A percentile compares a stretch with the other conserved stretches of the same genome.
phyloP scores from a whole-genome alignment of 2,113 vertebrate genomes.

The Anhinga anhinga region DNA sequence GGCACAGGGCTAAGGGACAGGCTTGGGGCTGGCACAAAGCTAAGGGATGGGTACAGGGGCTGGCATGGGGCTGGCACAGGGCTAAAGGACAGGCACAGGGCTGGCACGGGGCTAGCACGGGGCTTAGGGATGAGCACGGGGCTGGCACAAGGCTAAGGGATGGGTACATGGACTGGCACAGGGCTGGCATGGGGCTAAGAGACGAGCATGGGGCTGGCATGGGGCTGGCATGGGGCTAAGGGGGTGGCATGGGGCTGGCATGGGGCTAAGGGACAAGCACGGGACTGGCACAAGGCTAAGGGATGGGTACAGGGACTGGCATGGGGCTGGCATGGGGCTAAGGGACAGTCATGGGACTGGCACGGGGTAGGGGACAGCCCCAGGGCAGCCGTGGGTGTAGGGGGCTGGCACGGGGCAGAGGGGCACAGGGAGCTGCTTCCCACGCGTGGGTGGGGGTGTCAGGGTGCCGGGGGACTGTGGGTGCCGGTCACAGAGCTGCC shows the following conservation, averaged over 20 bases:
- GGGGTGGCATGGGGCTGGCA: neutral
- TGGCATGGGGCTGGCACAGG: neutral
- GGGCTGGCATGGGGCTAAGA: neutral
- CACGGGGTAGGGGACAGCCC: too few relatives aligned
- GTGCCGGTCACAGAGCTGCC: neutral
- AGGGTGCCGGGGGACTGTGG: neutral
- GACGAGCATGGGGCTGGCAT: neutral
- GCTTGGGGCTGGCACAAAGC: neutral
- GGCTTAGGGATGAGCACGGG: neutral
- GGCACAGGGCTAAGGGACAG: too few relatives aligned
- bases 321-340: neutral
- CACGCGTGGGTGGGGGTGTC: neutral
- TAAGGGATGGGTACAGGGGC: neutral
- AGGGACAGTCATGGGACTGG: too few relatives aligned
- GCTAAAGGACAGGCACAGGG: neutral
- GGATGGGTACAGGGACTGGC: too few relatives aligned
- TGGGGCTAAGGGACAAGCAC: too few relatives aligned
- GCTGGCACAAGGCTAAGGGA: neutral
- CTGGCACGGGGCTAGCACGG: neutral
- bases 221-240: too few relatives aligned
- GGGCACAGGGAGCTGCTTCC: neutral
- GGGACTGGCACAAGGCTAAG: neutral
- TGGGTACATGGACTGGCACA: too few relatives aligned
- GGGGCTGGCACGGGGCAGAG: neutral
- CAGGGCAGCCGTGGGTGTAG: too few relatives aligned